phyloP scores from a whole-genome alignment of 1,140 invertebrate genomes.

The Eupristina koningsbergeri region DNA sequence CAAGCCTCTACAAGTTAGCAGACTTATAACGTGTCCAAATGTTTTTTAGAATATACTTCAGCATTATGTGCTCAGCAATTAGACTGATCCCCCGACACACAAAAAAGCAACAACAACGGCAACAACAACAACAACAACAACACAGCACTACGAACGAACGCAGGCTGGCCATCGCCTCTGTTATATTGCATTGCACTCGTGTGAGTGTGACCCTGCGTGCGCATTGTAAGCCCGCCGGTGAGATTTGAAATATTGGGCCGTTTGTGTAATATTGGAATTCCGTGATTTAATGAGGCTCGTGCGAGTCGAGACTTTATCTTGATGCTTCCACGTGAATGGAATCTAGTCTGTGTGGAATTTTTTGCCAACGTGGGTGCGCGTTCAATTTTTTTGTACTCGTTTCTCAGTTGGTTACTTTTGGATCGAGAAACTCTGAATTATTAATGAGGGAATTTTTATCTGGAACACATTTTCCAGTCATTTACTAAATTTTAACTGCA shows the following conservation, averaged over 20 bases:
- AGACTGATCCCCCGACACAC: constrained; percentile 54
- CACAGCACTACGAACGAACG: too few species aligned
- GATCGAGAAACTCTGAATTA: background rate
- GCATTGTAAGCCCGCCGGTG: background rate
- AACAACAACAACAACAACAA: too few species aligned
- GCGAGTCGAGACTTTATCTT: constrained; percentile 25
- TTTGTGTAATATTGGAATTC: constrained; percentile 51
- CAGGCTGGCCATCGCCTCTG: too few species aligned
- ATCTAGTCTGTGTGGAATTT: background rate
- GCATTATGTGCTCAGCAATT: constrained; percentile 8
- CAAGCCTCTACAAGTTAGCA: background rate
- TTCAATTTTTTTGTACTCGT: background rate
- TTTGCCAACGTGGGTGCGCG: background rate
- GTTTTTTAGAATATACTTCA: background rate
- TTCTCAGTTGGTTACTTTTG: background rate
- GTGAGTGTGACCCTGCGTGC: background rate
- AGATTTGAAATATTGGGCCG: constrained; percentile 46
- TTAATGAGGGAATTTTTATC: background rate
- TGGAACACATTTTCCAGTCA: too few species aligned
- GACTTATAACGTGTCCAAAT: background rate
- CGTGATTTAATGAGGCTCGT: constrained; percentile 33
- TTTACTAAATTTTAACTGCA: background rate
- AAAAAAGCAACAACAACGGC: too few species aligned
- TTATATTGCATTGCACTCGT: background rate
- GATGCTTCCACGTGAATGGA: background rate